Evolutionary conservation across 2,797 vertebrate genomes (phyloP), one percentile per base, ranked within the genome.

Genomic region (Gallinago solitaria): DNA sequence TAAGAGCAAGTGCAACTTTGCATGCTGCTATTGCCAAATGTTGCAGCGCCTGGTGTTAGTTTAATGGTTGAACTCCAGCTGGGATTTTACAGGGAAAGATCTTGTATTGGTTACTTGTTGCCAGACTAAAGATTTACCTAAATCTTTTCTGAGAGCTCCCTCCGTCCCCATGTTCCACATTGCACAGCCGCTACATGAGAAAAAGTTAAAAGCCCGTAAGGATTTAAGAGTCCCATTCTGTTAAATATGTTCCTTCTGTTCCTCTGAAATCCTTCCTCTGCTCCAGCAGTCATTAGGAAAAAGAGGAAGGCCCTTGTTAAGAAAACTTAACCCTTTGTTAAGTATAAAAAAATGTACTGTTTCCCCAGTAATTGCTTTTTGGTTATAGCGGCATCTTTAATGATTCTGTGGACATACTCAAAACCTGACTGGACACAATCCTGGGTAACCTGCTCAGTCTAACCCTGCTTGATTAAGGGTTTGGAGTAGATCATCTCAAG

Each of bases 381-480:
- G 60, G 71, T 50, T 43, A 63, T 12, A 82, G 53, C 54, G 68
- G 48, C 35, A 53, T 7, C 27, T 76, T 9, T 20, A 33, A 23
- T 0, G 2, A 24, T 63, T 33, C 17, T 53, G 64, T 15, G 28
- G 81, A 47, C 45, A 43, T 15, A 6, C 9, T 76, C 33, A 41
- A 16, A 64, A 28, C 25, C 50, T 45, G 45, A 35, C 16, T 3
- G 37, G 59, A 20, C 67, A 16, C 37, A 69, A 7, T 8, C 27
- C 21, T 73, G 88, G 51, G 50, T 67, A 84, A 1, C 9, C 37
- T 45, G 65, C 43, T 59, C 50, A 67, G 32, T 3, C 60, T 20
- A 1, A 8, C 23, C 24, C 67, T 75, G 32, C 35, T 1, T 6
- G 25, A 76, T 35, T 32, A 48, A 16, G 8, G 10, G 0, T 5